Evolutionary conservation across 2,113 vertebrate genomes (phyloP).

Genomic region (Pardalotus punctatus): DNA sequence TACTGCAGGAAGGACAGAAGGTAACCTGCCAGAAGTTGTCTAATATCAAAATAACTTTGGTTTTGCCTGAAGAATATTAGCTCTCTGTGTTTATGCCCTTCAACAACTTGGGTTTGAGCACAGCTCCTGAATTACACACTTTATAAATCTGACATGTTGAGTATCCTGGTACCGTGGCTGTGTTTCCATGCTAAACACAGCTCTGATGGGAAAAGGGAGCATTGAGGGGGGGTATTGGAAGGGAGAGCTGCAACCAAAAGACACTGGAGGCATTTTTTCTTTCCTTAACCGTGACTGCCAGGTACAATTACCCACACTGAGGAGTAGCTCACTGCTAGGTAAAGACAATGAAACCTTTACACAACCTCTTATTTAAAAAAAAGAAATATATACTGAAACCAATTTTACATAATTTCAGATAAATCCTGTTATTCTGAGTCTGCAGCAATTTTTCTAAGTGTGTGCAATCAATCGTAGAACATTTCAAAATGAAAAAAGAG

Average conservation of each 20-base stretch:
- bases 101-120: neutral
- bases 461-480: neutral
- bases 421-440: neutral
- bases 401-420: neutral
- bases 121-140: neutral
- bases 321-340: neutral
- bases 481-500: neutral
- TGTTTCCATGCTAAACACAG: neutral
- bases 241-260: neutral
- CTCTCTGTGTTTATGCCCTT: neutral
- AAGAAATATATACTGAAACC: neutral
- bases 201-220: neutral
- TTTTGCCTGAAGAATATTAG: neutral
- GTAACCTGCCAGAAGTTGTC: neutral
- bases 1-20: slow-evolving; percentile 19
- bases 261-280: neutral
- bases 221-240: neutral
- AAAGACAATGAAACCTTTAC: neutral
- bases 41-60: neutral
- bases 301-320: neutral
- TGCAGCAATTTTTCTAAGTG: neutral
- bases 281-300: neutral
- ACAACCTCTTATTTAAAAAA: neutral
- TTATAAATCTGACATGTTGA: neutral
- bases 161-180: neutral